Evolutionary conservation across 1,140 invertebrate genomes (phyloP), one percentile per base, ranked within the genome.

Genomic region (Vanessa tameamea): DNA sequence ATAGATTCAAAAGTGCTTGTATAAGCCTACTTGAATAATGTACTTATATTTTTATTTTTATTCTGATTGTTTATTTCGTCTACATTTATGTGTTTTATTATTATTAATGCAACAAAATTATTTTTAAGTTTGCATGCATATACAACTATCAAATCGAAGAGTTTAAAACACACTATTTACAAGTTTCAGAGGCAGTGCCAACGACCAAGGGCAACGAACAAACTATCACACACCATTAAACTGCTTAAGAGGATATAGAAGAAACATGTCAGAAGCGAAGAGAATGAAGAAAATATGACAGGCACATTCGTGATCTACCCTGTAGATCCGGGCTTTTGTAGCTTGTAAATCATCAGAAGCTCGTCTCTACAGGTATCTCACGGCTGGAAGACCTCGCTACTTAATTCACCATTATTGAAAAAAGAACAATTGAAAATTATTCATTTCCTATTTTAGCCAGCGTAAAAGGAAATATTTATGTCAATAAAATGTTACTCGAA

Each of bases 311-410:
- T 98, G 97, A 98, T 97, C 97, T 98, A 98, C 97, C 97, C 97
- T 98, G 97, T 98, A 98, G 97, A 98, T 98, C 97, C 97, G 97
- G 97, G 97, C 97, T 98, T 98, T 98, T 98, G 97, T 98, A 97
- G 96, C 97, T 96, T 96, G 95, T 96, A 95, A 95, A 50, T 93
- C 94, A 96, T 98, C 97, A 98, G 97, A 98, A 98, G 97, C 97
- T 98, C 97, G 97, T 98, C 97, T 98, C 97, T 98, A 98, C 97
- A 98, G 97, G 97, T 98, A 98, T 98, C 97, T 98, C 97, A 98
- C 97, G 97, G 97, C 96, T 96, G 96, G 95, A 95, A 96, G 92
- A 93, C 92, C 92, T 91, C 92, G 90, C 92, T 92, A 92, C 92
- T 89, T 76, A 73, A 23, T 23, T 57, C 20, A 57, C 0, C 15